phyloP scores from a whole-genome alignment of 2,113 vertebrate species.

The Myxocyprinus asiaticus region DNA sequence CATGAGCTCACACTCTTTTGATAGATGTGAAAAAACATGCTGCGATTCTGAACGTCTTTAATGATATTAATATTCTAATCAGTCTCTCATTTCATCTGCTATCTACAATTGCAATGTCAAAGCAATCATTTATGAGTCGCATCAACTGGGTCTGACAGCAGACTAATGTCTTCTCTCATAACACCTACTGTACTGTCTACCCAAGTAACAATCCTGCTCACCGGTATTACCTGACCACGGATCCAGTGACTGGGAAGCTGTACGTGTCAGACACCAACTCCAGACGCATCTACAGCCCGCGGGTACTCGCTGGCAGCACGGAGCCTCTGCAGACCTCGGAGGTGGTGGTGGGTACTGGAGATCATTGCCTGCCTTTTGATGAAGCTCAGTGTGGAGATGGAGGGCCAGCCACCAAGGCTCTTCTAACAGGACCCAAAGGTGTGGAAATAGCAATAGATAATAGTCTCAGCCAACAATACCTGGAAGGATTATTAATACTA shows the following conservation, averaged over 20 bases:
- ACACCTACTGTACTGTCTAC: background rate
- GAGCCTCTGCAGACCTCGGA: constrained; percentile 90
- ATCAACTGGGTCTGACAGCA: constrained; percentile 1
- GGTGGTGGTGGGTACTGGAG: constrained; percentile 90
- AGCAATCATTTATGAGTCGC: constrained; percentile 18
- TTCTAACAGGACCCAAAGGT: constrained; percentile 98
- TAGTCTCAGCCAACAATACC: background rate
- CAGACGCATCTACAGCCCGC: constrained; percentile 89
- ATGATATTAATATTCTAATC: constrained; percentile 50
- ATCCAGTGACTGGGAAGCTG: constrained; percentile 89
- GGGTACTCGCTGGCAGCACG: constrained; percentile 79
- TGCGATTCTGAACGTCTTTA: constrained; percentile 26
- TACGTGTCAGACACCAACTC: constrained; percentile 98
- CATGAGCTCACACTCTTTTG: constrained; percentile 23
- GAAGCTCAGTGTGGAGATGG: constrained; percentile 96
- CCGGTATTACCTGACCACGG: constrained; percentile 92
- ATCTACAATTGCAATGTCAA: constrained; percentile 32
- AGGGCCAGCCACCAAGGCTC: constrained; percentile 90
- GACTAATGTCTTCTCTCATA: constrained; percentile 16
- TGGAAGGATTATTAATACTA: background rate
- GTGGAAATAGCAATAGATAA: constrained; percentile 37
- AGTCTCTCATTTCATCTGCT: constrained; percentile 41
- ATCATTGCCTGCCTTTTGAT: constrained; percentile 95
- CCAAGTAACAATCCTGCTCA: constrained; percentile 96
- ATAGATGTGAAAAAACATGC: constrained; percentile 17